Percentiles rank a stretch among this genome's conserved stretches.
phyloP scores from a whole-genome alignment of 2,797 vertebrate genomes.

The Girardinus metallicus region DNA sequence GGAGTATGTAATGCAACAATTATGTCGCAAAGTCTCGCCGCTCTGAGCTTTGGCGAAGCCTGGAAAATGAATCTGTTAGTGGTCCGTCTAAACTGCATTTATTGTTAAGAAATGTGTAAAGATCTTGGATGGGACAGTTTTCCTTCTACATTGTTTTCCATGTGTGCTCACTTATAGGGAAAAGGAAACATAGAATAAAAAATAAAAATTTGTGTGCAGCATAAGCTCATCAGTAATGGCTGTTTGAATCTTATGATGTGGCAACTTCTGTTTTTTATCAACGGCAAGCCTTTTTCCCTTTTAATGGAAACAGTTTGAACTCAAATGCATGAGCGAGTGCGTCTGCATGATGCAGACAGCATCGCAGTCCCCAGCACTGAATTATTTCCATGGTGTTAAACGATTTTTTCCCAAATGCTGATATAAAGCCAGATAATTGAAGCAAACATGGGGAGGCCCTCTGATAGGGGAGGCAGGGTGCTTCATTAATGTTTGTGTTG shows the following conservation, averaged over 20 bases:
- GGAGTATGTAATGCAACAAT: conserved; percentile 47
- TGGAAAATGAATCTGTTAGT: conserved; percentile 52
- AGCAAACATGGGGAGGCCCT: conserved; percentile 57
- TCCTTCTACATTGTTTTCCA: conserved; percentile 12
- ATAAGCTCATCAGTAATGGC: conserved; percentile 48
- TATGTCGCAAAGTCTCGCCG: conserved; percentile 39
- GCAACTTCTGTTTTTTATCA: conserved; percentile 48
- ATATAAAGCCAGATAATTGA: conserved; percentile 74
- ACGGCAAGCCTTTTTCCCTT: conserved; percentile 20
- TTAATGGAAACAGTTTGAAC: conserved; percentile 45
- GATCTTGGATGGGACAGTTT: conserved; percentile 31
- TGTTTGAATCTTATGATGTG: conserved; percentile 28
- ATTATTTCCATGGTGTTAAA: conserved; percentile 53
- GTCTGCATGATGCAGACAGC: conserved; percentile 18
- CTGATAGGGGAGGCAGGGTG: conserved; percentile 53
- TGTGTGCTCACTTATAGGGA: conserved; percentile 34
- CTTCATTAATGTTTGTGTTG: conserved; percentile 75
- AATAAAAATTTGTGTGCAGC: conserved; percentile 42
- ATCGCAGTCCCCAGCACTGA: conserved; percentile 6
- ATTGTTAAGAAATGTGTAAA: conserved; percentile 10
- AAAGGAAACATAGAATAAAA: conserved; percentile 23
- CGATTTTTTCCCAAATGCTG: conserved; percentile 24
- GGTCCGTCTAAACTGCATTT: conserved; percentile 23
- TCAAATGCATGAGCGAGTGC: conserved; percentile 31
- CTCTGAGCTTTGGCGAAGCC: conserved; percentile 45